Percentiles rank a stretch among this genome's conserved stretches.
phyloP scores from a whole-genome alignment of 1,140 invertebrate species.

The Thaumatotibia leucotreta region DNA sequence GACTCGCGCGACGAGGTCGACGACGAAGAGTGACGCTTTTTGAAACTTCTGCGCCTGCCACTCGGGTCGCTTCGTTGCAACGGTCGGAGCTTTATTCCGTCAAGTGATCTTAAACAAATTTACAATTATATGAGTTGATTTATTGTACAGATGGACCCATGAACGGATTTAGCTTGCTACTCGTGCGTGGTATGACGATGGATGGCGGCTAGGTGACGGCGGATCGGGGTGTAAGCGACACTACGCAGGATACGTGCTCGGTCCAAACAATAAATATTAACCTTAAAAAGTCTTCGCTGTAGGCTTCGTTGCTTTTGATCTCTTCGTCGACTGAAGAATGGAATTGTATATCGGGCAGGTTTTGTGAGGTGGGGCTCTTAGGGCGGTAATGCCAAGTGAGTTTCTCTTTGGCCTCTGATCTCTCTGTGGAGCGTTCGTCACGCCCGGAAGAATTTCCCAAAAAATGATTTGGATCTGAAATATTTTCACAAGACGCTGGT shows the following conservation, averaged over 20 bases:
- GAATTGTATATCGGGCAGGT: conserved; percentile 71
- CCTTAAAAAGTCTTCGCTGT: conserved; percentile 74
- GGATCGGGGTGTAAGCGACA: conserved; percentile 34
- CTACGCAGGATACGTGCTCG: conserved; percentile 32
- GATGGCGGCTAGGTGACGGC: conserved; percentile 44
- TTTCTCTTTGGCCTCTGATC: conserved; percentile 47
- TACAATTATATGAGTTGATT: conserved; percentile 51
- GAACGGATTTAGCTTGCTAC: conserved; percentile 37
- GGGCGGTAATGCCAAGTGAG: conserved; percentile 67
- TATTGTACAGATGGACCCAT: conserved; percentile 52
- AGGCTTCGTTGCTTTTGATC: conserved; percentile 39
- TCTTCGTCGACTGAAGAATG: conserved; percentile 64
- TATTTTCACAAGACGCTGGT: conserved; percentile 48
- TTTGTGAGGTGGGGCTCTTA: conserved; percentile 45
- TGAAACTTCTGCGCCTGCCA: conserved; percentile 76
- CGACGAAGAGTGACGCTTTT: conserved; percentile 77
- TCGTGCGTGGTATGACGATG: conserved; percentile 37
- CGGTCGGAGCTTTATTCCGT: conserved; percentile 77
- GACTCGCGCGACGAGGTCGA: conserved; percentile 78
- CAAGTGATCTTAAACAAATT: conserved; percentile 78
- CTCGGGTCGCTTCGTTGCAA: conserved; percentile 78
- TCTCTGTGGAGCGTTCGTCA: conserved; percentile 30
- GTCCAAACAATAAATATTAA: conserved; percentile 60
- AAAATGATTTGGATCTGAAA: conserved; percentile 41
- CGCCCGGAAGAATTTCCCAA: conserved; percentile 40